Percentiles rank a stretch among this genome's conserved stretches.
Conservation (phyloP, 1,140 invertebrate species). For the Pogonomyrmex barbatus region DNA sequence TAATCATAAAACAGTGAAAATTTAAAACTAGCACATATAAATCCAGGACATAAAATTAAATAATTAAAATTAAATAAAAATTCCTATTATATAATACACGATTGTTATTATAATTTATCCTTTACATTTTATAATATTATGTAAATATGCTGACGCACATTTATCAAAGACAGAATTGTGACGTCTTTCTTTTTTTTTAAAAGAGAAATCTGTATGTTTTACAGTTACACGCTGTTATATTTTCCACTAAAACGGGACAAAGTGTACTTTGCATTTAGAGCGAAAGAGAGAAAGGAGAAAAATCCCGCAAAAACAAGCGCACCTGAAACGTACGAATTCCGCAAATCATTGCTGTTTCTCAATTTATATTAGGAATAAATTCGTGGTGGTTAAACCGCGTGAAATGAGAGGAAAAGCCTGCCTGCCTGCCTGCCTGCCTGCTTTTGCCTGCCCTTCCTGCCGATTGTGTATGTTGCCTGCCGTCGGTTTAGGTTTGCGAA, state of each 20-base stretch:
- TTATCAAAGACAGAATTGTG: not conserved
- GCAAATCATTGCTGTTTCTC: not conserved
- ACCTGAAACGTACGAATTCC: not conserved
- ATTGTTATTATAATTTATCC: too few relatives aligned
- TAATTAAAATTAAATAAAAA: too few relatives aligned
- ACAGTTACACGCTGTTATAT: not conserved
- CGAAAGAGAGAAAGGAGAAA: slow-evolving; percentile 5
- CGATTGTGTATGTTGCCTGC: not conserved
- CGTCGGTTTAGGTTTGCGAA: not conserved
- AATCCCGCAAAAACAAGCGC: slow-evolving; percentile 3
- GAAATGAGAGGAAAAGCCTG: slow-evolving; percentile 1
- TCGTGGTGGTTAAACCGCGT: not conserved
- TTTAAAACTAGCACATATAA: too few relatives aligned
- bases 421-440: not conserved
- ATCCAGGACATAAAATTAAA: too few relatives aligned
- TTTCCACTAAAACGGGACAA: not conserved
- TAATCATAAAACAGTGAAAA: too few relatives aligned
- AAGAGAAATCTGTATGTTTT: not conserved
- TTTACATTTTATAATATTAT: not conserved
- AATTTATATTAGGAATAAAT: slow-evolving; percentile 32
- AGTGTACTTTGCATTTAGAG: not conserved
- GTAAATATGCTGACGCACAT: not conserved
- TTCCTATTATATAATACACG: too few relatives aligned
- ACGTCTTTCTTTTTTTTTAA: not conserved
- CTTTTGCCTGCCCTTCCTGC: not conserved